Percentiles rank a stretch among this genome's conserved stretches.
phyloP scores from a whole-genome alignment of 2,888 invertebrate species.

The Tipula unca region DNA sequence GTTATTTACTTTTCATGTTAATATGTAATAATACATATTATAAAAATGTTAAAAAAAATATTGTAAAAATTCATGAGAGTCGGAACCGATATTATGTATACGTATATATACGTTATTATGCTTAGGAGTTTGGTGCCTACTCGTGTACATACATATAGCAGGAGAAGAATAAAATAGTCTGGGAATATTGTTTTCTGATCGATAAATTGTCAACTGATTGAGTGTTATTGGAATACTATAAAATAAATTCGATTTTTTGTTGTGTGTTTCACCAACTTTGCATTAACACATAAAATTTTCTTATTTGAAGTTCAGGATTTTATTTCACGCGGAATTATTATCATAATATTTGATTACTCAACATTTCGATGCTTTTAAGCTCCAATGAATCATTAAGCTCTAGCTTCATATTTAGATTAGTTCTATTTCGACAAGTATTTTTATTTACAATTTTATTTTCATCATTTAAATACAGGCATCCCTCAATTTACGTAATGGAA shows the following conservation, averaged over 20 bases:
- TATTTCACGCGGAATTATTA: too few species aligned
- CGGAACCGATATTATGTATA: neutral
- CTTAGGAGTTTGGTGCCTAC: neutral
- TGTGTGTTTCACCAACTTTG: neutral
- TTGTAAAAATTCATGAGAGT: neutral
- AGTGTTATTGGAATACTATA: neutral
- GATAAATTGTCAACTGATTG: neutral
- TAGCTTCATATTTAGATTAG: too few species aligned
- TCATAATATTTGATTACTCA: too few species aligned
- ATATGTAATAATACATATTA: neutral
- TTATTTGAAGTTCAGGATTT: neutral
- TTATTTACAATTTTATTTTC: too few species aligned
- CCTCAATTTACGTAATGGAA: too few species aligned
- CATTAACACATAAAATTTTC: neutral
- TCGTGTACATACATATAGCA: neutral
- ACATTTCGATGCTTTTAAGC: too few species aligned
- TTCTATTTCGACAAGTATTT: too few species aligned
- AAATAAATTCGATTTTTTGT: neutral
- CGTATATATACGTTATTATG: neutral
- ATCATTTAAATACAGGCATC: too few species aligned
- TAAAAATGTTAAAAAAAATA: neutral
- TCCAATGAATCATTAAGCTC: too few species aligned
- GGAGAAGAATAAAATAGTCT: neutral
- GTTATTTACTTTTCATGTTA: neutral
- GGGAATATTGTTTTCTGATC: neutral